Evolutionary conservation across 2,797 vertebrate species (phyloP).

Genomic region (Tangara arthus): DNA sequence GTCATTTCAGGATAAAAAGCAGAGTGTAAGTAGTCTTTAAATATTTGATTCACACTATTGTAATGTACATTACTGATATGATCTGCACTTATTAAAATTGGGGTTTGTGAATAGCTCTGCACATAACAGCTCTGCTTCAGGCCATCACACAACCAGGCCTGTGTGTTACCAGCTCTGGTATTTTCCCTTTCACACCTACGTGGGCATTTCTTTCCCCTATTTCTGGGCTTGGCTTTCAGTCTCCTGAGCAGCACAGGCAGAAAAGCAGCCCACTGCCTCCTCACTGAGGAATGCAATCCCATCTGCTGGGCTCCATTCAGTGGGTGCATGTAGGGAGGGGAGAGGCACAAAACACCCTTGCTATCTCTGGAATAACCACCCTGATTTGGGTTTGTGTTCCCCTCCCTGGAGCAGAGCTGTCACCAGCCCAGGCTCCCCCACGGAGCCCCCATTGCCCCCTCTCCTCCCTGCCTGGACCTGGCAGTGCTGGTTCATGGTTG

Average conservation of each 20-base stretch:
- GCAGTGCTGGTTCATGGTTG: neutral
- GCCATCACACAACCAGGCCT: neutral
- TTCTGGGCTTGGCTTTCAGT: constrained; percentile 4
- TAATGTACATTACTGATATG: constrained; percentile 16
- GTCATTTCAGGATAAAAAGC: constrained; percentile 34
- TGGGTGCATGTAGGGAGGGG: neutral
- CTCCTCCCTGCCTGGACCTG: neutral
- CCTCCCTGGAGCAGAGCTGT: neutral
- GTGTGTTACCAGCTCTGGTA: neutral
- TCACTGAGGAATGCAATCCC: neutral
- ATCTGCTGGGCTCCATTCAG: neutral
- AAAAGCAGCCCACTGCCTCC: neutral
- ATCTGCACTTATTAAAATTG: constrained; percentile 7
- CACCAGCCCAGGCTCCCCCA: neutral
- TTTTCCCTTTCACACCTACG: constrained; percentile 25
- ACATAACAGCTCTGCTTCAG: neutral
- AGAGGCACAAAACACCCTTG: neutral
- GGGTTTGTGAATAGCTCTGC: constrained; percentile 32
- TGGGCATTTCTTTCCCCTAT: neutral
- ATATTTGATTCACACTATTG: constrained; percentile 31
- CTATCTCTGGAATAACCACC: neutral
- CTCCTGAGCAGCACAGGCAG: neutral
- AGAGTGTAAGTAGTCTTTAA: constrained; percentile 28
- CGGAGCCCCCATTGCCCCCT: neutral
- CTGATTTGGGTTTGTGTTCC: neutral